Percentiles rank a stretch among this genome's conserved stretches.
Evolutionary conservation across 2,888 invertebrate genomes (phyloP).

Genomic region (Diabrotica balteata): DNA sequence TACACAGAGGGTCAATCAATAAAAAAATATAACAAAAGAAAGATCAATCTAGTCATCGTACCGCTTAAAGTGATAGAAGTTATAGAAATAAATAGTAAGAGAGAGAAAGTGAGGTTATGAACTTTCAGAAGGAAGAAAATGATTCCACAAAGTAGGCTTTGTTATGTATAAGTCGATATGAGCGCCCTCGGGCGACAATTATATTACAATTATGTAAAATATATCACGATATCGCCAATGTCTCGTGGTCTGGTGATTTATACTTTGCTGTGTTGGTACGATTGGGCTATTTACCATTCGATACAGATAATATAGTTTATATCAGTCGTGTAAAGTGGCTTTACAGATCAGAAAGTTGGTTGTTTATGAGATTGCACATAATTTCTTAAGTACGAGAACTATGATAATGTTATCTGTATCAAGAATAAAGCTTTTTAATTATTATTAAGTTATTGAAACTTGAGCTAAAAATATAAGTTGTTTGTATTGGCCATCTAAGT

Average conservation of each 20-base stretch:
- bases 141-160: conserved; percentile 42
- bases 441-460: too few relatives aligned
- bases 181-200: conserved; percentile 41
- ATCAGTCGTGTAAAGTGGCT: neutral
- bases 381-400: too few relatives aligned
- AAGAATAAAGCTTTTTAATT: too few relatives aligned
- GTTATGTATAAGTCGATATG: conserved; percentile 34
- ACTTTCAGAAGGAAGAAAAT: conserved; percentile 29
- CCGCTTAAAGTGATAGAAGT: neutral
- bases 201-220: conserved; percentile 46
- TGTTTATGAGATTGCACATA: conserved; percentile 1
- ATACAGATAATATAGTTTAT: conserved; percentile 5
- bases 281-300: conserved; percentile 4
- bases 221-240: conserved; percentile 37
- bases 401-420: too few relatives aligned
- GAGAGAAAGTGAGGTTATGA: conserved; percentile 32
- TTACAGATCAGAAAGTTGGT: neutral
- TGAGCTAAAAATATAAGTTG: too few relatives aligned
- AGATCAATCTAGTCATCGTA: neutral
- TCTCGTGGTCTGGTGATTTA: conserved; percentile 38
- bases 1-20: conserved; percentile 14
- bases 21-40: conserved; percentile 13
- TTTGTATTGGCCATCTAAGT: too few relatives aligned
- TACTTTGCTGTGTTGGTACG: conserved; percentile 23
- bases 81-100: neutral